These are phyloP conservation scores for Chymomyza caudatula DNA, from an alignment of 2,888 invertebrate species.

Conservation along the genomic window DNA sequence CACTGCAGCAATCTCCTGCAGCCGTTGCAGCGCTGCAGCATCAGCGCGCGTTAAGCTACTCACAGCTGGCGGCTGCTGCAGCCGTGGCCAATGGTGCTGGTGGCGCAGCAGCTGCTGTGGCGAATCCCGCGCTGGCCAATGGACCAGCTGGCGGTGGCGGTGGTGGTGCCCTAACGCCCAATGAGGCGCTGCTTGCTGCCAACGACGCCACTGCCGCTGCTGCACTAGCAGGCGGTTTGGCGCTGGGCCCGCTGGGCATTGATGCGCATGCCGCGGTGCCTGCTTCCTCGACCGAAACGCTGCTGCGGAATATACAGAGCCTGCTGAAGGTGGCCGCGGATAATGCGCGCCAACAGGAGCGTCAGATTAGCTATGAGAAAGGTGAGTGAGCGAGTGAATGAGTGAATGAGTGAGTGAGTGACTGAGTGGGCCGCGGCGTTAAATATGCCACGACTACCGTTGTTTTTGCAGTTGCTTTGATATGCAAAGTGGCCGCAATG, in stretches of 20 bases:
- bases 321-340: slow-evolving; percentile 98
- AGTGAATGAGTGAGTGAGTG: background rate
- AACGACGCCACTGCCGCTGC: slow-evolving; percentile 74
- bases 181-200: slow-evolving; percentile 72
- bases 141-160: slow-evolving; percentile 55
- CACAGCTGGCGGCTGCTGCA: slow-evolving; percentile 84
- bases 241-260: slow-evolving; percentile 75
- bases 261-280: slow-evolving; percentile 71
- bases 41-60: slow-evolving; percentile 88
- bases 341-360: slow-evolving; percentile 96
- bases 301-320: slow-evolving; percentile 96
- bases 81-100: slow-evolving; percentile 79
- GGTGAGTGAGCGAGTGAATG: slow-evolving; percentile 81
- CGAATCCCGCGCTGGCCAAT: slow-evolving; percentile 71
- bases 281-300: slow-evolving; percentile 89
- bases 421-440: slow-evolving; percentile 5
- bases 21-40: slow-evolving; percentile 76
- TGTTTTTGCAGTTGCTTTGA: background rate
- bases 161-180: slow-evolving; percentile 73
- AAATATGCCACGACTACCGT: slow-evolving; percentile 5
- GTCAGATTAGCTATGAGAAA: slow-evolving; percentile 97
- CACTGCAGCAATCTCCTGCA: slow-evolving; percentile 78
- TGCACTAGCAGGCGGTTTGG: slow-evolving; percentile 72
- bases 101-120: slow-evolving; percentile 65
- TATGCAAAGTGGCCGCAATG: slow-evolving; percentile 17